These are phyloP conservation scores for Drosophila tripunctata DNA, from an alignment of 2,888 invertebrate species.

Conservation along the genomic window DNA sequence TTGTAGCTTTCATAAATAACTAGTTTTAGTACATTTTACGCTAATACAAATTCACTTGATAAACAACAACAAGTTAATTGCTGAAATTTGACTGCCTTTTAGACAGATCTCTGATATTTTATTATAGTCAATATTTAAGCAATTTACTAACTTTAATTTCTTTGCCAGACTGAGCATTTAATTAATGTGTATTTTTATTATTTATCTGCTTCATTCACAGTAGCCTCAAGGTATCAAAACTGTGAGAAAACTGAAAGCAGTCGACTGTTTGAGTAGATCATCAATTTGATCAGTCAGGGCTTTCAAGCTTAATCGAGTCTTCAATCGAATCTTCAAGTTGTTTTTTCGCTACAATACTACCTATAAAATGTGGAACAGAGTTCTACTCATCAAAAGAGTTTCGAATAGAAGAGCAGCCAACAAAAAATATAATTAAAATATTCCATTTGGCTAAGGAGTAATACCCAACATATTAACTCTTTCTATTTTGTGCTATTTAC, in stretches of 20 bases:
- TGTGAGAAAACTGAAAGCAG: constrained; percentile 58
- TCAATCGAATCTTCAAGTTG: constrained; percentile 5
- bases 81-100: too few relatives aligned
- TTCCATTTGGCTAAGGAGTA: not conserved
- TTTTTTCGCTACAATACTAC: constrained; percentile 4
- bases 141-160: constrained; percentile 7
- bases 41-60: not conserved
- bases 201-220: constrained; percentile 17
- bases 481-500: constrained; percentile 38
- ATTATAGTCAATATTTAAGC: not conserved
- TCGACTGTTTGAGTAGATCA: constrained; percentile 7
- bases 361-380: constrained; percentile 6
- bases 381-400: not conserved
- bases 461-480: not conserved
- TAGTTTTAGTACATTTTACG: constrained; percentile 33
- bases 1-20: constrained; percentile 61
- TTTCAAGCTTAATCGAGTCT: constrained; percentile 18
- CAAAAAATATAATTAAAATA: not conserved
- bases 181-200: constrained; percentile 49
- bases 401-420: not conserved
- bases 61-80: too few relatives aligned
- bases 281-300: constrained; percentile 27
- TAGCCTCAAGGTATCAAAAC: constrained; percentile 50
- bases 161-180: constrained; percentile 39
- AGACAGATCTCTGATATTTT: too few relatives aligned